These are phyloP conservation scores for Drosophila obscura DNA, from an alignment of 1,140 invertebrate genomes.

Conservation along the genomic window DNA sequence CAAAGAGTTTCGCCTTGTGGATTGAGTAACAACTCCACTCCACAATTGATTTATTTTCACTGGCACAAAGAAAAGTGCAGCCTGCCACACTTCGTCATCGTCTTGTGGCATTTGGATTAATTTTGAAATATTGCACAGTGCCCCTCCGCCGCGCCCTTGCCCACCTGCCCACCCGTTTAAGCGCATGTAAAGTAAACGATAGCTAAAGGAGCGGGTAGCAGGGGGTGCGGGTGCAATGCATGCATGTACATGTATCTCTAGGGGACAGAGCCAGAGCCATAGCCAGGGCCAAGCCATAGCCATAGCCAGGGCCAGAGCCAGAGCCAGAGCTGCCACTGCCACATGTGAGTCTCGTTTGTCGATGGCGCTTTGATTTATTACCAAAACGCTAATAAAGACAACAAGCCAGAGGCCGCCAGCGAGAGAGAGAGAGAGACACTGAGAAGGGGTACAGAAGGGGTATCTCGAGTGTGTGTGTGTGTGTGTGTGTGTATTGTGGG, in stretches of 20 bases:
- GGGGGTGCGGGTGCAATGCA: too few species aligned
- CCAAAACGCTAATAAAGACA: slow-evolving; percentile 76
- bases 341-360: slow-evolving; percentile 65
- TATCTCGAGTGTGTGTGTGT: slow-evolving; percentile 2
- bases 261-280: slow-evolving; percentile 9
- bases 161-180: slow-evolving; percentile 51
- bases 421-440: slow-evolving; percentile 16
- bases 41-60: slow-evolving; percentile 79
- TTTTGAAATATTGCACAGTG: slow-evolving; percentile 76
- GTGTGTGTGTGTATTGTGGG: too few species aligned
- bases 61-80: slow-evolving; percentile 69
- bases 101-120: slow-evolving; percentile 75
- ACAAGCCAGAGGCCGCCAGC: slow-evolving; percentile 71
- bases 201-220: background rate
- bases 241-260: slow-evolving; percentile 29
- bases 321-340: slow-evolving; percentile 6
- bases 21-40: slow-evolving; percentile 74
- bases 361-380: slow-evolving; percentile 77
- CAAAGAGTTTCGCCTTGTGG: slow-evolving; percentile 42
- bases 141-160: too few species aligned
- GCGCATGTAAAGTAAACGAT: slow-evolving; percentile 65
- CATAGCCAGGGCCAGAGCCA: slow-evolving; percentile 41
- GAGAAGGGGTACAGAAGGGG: slow-evolving; percentile 21
- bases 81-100: slow-evolving; percentile 77
- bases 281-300: slow-evolving; percentile 51